Percentiles rank a stretch among this genome's conserved stretches.
phyloP scores from a whole-genome alignment of 1,140 invertebrate species.

The Trichonephila clavipes region DNA sequence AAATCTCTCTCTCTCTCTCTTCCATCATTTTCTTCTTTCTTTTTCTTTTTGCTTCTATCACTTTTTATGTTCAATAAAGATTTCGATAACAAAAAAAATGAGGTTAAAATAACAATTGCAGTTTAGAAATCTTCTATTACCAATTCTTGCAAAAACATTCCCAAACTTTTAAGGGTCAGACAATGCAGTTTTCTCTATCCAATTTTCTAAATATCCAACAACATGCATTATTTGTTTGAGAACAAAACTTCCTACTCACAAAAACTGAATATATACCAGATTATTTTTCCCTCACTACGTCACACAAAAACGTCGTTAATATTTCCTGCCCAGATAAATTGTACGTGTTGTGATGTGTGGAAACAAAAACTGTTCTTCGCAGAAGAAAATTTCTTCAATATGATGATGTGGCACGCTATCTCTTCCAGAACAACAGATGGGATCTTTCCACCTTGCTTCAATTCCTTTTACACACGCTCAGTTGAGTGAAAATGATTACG shows the following conservation, averaged over 20 bases:
- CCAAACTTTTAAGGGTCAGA: neutral
- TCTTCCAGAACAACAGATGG: neutral
- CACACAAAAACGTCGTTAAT: neutral
- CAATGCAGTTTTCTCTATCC: neutral
- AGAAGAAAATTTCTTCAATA: neutral
- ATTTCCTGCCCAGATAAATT: neutral
- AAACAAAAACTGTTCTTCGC: neutral
- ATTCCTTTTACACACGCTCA: neutral
- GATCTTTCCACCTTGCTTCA: neutral
- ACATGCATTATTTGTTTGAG: neutral
- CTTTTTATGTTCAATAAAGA: too few relatives aligned
- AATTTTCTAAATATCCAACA: neutral
- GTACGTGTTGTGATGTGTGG: neutral
- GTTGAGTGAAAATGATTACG: neutral
- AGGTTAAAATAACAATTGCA: neutral
- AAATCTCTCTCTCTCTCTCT: too few relatives aligned
- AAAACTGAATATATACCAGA: neutral
- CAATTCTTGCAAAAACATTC: neutral
- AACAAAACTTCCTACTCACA: neutral
- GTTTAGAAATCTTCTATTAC: neutral
- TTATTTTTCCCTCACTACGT: neutral
- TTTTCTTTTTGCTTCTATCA: too few relatives aligned
- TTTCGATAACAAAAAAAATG: too few relatives aligned
- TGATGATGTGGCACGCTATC: conserved; percentile 1
- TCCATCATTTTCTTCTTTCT: too few relatives aligned